A percentile compares a stretch with the other conserved stretches of the same genome.
phyloP scores from a whole-genome alignment of 2,113 vertebrate genomes.

The Oxyura jamaicensis region DNA sequence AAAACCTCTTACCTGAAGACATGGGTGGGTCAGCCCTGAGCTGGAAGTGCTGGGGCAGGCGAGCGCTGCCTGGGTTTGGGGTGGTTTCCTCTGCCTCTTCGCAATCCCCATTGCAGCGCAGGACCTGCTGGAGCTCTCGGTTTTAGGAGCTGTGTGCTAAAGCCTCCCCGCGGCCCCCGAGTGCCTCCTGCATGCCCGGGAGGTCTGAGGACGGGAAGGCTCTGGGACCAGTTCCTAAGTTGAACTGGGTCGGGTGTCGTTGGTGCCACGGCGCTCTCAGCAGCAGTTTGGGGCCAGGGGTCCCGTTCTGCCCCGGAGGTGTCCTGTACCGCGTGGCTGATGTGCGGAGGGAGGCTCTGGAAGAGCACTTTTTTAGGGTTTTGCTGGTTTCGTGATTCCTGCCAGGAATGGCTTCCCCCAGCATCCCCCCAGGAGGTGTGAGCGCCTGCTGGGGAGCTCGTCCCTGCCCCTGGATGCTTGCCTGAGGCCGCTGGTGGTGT shows the following conservation, averaged over 20 bases:
- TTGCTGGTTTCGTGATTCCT: not conserved
- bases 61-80: not conserved
- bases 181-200: not conserved
- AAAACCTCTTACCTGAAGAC: not conserved
- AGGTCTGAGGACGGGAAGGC: not conserved
- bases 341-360: not conserved
- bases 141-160: not conserved
- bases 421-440: not conserved
- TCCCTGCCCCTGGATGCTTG: not conserved
- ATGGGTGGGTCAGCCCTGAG: not conserved
- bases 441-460: not conserved
- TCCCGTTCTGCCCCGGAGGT: not conserved
- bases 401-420: not conserved
- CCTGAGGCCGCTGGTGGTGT: not conserved
- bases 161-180: fast-evolving
- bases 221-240: not conserved
- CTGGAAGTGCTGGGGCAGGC: not conserved
- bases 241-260: not conserved
- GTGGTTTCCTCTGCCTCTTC: not conserved
- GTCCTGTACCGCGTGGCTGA: not conserved
- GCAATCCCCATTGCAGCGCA: not conserved
- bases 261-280: not conserved
- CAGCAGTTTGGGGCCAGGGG: not conserved
- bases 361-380: not conserved
- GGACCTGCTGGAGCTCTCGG: not conserved